Evolutionary conservation across 2,888 invertebrate species (phyloP).

Genomic region (Beris morrisii): DNA sequence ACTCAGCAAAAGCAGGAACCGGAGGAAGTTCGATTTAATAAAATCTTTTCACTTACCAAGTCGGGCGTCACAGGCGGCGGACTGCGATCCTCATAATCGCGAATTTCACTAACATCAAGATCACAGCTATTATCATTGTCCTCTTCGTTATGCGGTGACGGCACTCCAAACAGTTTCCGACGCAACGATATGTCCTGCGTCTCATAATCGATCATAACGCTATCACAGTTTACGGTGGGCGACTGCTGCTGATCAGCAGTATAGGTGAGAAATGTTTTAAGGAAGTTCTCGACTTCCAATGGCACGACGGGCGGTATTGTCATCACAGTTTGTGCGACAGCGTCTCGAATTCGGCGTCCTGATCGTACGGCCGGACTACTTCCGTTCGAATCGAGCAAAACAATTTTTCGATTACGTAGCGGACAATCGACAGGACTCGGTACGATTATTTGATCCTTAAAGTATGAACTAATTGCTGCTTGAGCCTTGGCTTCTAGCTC

Average conservation of each 20-base stretch:
- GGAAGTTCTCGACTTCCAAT: constrained; percentile 59
- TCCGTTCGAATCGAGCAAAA: constrained; percentile 42
- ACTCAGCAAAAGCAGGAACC: too few species aligned
- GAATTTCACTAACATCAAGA: constrained; percentile 23
- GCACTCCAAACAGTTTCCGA: constrained; percentile 52
- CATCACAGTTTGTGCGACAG: constrained; percentile 62
- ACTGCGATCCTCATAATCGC: constrained; percentile 35
- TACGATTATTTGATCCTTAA: constrained; percentile 54
- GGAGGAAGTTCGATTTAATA: too few species aligned
- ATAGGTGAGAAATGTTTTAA: constrained; percentile 63
- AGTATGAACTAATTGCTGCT: constrained; percentile 60
- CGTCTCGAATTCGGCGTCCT: constrained; percentile 49
- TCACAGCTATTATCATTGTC: constrained; percentile 39
- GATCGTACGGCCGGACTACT: constrained; percentile 46
- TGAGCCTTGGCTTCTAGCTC: constrained; percentile 64
- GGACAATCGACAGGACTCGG: constrained; percentile 55
- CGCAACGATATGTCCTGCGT: constrained; percentile 52
- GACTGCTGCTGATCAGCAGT: constrained; percentile 48
- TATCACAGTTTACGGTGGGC: constrained; percentile 37
- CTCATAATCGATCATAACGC: constrained; percentile 41
- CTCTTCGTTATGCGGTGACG: constrained; percentile 46
- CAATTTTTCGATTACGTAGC: constrained; percentile 51
- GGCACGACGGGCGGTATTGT: constrained; percentile 63
- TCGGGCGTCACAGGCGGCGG: constrained; percentile 43
- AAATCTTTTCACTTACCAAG: constrained; percentile 23